phyloP scores from a whole-genome alignment of 2,113 vertebrate species.

The Nannospalax galili region DNA sequence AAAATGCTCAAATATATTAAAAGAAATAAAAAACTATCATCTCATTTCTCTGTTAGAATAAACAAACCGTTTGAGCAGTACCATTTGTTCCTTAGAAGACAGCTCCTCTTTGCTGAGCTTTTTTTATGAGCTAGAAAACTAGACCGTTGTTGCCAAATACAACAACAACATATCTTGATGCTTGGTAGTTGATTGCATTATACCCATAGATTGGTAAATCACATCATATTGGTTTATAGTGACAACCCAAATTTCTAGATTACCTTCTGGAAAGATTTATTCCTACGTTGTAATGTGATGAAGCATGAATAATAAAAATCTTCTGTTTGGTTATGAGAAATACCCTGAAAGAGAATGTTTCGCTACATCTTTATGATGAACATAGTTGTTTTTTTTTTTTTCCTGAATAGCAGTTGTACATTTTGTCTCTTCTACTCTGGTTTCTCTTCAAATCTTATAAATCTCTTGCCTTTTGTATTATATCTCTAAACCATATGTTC shows the following conservation, averaged over 20 bases:
- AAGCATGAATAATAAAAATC: conserved; percentile 54
- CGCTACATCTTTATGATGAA: conserved; percentile 39
- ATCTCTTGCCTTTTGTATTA: not conserved
- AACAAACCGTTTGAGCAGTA: conserved; percentile 26
- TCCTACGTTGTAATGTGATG: conserved; percentile 28
- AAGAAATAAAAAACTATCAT: conserved; percentile 58
- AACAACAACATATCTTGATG: conserved; percentile 43
- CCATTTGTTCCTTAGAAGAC: conserved; percentile 54
- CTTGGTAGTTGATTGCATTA: conserved; percentile 36
- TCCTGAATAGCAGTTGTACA: not conserved
- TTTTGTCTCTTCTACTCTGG: not conserved
- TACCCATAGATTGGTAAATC: conserved; percentile 42
- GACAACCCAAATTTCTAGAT: conserved; percentile 55
- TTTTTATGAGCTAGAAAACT: conserved; percentile 33
- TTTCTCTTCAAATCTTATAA: not conserved
- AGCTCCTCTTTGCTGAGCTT: not conserved
- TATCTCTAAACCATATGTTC: conserved; percentile 31
- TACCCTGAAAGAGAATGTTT: conserved; percentile 51
- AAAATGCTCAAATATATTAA: conserved; percentile 49
- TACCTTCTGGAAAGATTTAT: conserved; percentile 58
- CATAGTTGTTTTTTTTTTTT: not conserved
- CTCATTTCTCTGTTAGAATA: conserved; percentile 16
- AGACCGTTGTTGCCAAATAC: conserved; percentile 45
- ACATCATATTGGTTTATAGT: conserved; percentile 28
- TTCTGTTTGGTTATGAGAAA: conserved; percentile 52